Percentiles rank a stretch among this genome's conserved stretches.
Conservation (phyloP, 2,888 invertebrate genomes). For the Villa cingulata region DNA sequence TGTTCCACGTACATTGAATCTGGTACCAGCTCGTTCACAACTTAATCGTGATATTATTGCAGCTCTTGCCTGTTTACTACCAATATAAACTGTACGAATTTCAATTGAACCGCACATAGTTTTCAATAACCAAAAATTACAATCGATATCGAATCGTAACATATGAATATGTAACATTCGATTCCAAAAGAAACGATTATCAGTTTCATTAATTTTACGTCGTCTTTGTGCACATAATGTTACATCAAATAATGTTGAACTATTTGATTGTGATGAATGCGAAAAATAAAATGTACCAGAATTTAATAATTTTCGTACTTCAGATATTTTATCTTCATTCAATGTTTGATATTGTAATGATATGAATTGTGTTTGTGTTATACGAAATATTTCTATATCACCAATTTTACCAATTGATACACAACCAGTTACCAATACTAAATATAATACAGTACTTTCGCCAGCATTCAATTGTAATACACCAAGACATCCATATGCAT, state of each 20-base stretch:
- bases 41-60: slow-evolving; percentile 92
- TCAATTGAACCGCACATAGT: slow-evolving; percentile 97
- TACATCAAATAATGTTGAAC: slow-evolving; percentile 59
- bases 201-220: slow-evolving; percentile 63
- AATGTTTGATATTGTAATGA: slow-evolving; percentile 62
- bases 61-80: slow-evolving; percentile 83
- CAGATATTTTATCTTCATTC: slow-evolving; percentile 47
- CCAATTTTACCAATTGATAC: slow-evolving; percentile 92
- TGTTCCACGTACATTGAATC: slow-evolving; percentile 96
- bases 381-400: slow-evolving; percentile 87
- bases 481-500: slow-evolving; percentile 93
- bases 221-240: slow-evolving; percentile 88
- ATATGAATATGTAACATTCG: slow-evolving; percentile 89
- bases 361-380: slow-evolving; percentile 83
- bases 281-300: slow-evolving; percentile 99
- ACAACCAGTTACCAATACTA: slow-evolving; percentile 90
- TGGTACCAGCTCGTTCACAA: slow-evolving; percentile 94
- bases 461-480: slow-evolving; percentile 79
- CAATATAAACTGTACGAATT: slow-evolving; percentile 95
- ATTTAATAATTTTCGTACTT: slow-evolving; percentile 74
- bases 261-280: slow-evolving; percentile 20
- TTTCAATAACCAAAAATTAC: slow-evolving; percentile 81
- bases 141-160: slow-evolving; percentile 81
- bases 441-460: slow-evolving; percentile 69
- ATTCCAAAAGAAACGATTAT: slow-evolving; percentile 98